These are phyloP conservation scores for Calephelis perditalis DNA, from an alignment of 2,888 invertebrate species.

Conservation along the genomic window DNA sequence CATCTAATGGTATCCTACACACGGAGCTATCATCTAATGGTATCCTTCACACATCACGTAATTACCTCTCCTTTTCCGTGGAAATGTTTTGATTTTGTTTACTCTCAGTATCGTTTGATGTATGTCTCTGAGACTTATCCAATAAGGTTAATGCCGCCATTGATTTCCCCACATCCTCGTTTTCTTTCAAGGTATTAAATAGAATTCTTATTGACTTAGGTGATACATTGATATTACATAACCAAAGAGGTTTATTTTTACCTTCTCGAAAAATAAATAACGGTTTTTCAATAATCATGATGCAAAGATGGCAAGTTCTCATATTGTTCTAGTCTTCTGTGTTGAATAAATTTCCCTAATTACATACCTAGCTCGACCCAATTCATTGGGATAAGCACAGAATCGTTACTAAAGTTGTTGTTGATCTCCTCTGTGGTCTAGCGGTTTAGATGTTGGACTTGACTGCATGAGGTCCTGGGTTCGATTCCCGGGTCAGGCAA, in stretches of 20 bases:
- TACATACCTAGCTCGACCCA: no score
- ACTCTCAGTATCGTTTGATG: constrained; percentile 54
- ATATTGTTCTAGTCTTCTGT: no score
- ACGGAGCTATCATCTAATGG: neutral
- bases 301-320: no score
- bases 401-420: no score
- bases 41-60: constrained; percentile 12
- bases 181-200: constrained; percentile 38
- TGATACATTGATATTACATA: constrained; percentile 2
- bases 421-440: no score
- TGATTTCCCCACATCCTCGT: constrained; percentile 34
- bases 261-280: constrained; percentile 1
- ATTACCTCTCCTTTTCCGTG: constrained; percentile 42
- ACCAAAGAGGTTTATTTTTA: constrained; percentile 30
- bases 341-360: no score
- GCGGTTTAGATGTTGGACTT: no score
- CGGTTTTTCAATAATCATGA: no score
- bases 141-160: constrained; percentile 64
- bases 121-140: constrained; percentile 60
- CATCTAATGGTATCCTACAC: no score
- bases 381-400: no score
- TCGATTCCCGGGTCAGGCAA: no score
- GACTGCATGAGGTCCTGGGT: no score
- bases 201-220: constrained; percentile 25
- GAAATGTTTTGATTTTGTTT: constrained; percentile 57